Conservation (phyloP, 2,113 vertebrate species). For the Petromus typicus region DNA sequence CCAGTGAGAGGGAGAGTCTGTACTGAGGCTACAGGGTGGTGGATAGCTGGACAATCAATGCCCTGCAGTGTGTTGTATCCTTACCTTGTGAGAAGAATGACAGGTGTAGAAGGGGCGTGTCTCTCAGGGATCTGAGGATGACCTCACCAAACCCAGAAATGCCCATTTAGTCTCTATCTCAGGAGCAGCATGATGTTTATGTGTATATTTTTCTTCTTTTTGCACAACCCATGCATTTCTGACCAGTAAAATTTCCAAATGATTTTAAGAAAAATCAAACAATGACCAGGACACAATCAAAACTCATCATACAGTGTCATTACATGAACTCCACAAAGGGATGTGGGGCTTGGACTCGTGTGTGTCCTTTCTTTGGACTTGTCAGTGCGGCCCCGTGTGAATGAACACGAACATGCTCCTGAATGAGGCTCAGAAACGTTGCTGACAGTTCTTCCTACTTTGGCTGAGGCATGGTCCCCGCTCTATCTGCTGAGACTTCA, state of each 20-base stretch:
- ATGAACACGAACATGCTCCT: accelerated
- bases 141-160: neutral
- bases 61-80: accelerated
- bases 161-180: accelerated
- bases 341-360: neutral
- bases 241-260: neutral
- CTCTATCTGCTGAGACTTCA: accelerated
- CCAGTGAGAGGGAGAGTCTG: accelerated
- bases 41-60: no score
- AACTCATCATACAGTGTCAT: accelerated
- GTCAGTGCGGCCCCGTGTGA: accelerated
- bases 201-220: accelerated
- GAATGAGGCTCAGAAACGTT: accelerated
- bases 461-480: accelerated
- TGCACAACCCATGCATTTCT: neutral
- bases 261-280: neutral
- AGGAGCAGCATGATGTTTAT: accelerated
- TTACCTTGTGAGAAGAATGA: accelerated
- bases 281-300: neutral
- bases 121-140: neutral
- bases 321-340: accelerated
- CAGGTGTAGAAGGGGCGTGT: accelerated
- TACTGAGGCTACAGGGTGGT: accelerated
- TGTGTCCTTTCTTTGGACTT: neutral
- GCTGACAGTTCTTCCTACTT: accelerated